Evolutionary conservation across 2,888 invertebrate species (phyloP).

Genomic region (Hesperia comma): DNA sequence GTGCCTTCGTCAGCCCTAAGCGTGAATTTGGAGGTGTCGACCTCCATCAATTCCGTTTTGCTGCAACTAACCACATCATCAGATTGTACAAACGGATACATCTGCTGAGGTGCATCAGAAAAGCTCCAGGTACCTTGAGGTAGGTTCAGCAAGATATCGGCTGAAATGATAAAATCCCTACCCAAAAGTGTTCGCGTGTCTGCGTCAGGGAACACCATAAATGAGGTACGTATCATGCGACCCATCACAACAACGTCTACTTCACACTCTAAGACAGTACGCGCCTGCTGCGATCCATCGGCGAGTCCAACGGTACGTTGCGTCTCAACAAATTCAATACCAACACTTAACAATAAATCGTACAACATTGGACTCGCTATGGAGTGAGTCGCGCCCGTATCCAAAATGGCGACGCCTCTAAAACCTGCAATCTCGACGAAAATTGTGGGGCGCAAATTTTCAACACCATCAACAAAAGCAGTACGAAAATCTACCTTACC

Average conservation of each 20-base stretch:
- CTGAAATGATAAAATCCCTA: too few species aligned
- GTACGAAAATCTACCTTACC: too few species aligned
- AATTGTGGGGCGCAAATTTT: too few species aligned
- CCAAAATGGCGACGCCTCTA: conserved; percentile 30
- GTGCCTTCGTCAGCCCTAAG: conserved; percentile 35
- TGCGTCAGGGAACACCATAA: too few species aligned
- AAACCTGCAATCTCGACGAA: not conserved
- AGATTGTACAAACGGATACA: not conserved
- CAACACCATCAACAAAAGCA: too few species aligned
- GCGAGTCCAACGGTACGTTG: too few species aligned
- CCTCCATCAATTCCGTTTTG: conserved; percentile 5
- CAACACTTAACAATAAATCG: conserved; percentile 6
- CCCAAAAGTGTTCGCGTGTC: too few species aligned
- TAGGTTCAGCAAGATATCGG: too few species aligned
- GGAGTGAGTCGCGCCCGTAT: conserved; percentile 35
- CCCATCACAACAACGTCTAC: too few species aligned
- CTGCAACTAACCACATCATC: conserved; percentile 22
- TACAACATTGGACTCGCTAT: conserved; percentile 32
- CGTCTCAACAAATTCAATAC: conserved; percentile 11
- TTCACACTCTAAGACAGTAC: too few species aligned
- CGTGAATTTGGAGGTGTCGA: conserved; percentile 9
- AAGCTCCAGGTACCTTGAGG: conserved; percentile 14
- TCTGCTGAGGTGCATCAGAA: not conserved
- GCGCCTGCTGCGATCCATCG: too few species aligned
- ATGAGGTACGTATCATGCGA: too few species aligned